These are phyloP conservation scores for Watsonalla cultraria DNA, from an alignment of 2,888 invertebrate genomes.

Conservation along the genomic window DNA sequence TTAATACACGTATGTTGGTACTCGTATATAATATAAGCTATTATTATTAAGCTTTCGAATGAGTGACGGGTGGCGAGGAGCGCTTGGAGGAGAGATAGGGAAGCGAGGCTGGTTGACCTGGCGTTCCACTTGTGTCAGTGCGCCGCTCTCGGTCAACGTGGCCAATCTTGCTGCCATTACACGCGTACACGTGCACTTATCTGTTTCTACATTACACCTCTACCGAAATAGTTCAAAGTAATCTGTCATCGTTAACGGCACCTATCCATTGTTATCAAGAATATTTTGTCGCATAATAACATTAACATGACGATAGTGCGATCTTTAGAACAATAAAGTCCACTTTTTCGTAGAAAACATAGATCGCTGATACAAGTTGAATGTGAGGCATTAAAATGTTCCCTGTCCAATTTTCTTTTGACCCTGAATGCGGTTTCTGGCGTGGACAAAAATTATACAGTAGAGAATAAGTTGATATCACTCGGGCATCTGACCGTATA, in stretches of 20 bases:
- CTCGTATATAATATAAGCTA: conserved; percentile 12
- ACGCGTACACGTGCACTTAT: neutral
- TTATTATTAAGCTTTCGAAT: conserved; percentile 27
- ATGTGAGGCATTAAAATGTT: conserved; percentile 54
- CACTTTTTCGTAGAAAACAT: conserved; percentile 56
- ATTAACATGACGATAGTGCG: conserved; percentile 19
- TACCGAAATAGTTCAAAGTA: conserved; percentile 6
- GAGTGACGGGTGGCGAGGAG: conserved; percentile 32
- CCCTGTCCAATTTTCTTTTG: conserved; percentile 64
- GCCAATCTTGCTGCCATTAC: neutral
- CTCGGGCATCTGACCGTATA: conserved; percentile 67
- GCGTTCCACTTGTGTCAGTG: conserved; percentile 14
- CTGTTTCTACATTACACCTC: neutral
- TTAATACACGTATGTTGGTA: conserved; percentile 20
- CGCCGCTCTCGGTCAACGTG: neutral
- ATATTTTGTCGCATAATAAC: conserved; percentile 29
- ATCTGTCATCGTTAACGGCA: conserved; percentile 28
- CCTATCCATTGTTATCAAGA: conserved; percentile 22
- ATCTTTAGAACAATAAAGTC: conserved; percentile 32
- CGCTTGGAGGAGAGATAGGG: conserved; percentile 10
- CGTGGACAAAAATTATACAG: conserved; percentile 66
- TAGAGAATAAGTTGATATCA: conserved; percentile 69
- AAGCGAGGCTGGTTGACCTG: conserved; percentile 20
- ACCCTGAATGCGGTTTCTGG: conserved; percentile 58
- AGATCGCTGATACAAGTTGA: conserved; percentile 55